These are phyloP conservation scores for Potamilus streckersoni DNA, from an alignment of 1,140 invertebrate species.

Conservation along the genomic window DNA sequence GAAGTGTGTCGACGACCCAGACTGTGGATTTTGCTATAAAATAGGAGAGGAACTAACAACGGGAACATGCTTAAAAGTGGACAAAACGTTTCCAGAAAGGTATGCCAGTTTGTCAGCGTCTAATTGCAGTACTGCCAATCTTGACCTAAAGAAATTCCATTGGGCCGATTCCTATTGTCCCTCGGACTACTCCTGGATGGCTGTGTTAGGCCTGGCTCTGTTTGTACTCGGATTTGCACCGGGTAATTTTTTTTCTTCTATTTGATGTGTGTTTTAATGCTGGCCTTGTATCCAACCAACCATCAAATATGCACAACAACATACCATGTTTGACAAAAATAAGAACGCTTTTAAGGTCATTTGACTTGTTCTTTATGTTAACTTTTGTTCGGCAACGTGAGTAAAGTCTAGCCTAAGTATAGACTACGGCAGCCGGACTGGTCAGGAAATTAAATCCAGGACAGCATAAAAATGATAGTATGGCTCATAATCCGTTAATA, in stretches of 20 bases:
- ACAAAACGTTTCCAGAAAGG: slow-evolving; percentile 41
- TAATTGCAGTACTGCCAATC: slow-evolving; percentile 36
- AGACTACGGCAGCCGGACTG: no score
- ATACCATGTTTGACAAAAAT: no score
- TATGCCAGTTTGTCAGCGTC: slow-evolving; percentile 31
- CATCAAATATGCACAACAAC: no score
- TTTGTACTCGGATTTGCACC: slow-evolving; percentile 72
- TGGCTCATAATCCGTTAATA: no score
- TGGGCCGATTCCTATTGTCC: slow-evolving; percentile 71
- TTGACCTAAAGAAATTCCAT: slow-evolving; percentile 28
- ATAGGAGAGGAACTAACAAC: slow-evolving; percentile 15
- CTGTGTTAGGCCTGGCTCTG: slow-evolving; percentile 68
- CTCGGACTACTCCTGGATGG: slow-evolving; percentile 70
- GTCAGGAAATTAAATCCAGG: no score
- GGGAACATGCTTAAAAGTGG: slow-evolving; percentile 48
- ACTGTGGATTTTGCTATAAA: slow-evolving; percentile 71
- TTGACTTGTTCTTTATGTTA: no score
- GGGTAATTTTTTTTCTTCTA: slow-evolving; percentile 54
- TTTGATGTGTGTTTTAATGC: not conserved
- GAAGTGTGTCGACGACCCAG: slow-evolving; percentile 58
- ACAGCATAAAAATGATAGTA: no score
- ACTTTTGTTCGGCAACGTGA: no score
- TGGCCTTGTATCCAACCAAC: not conserved
- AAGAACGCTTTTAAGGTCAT: no score
- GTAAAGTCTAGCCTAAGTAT: no score